Conservation (phyloP, 2,888 invertebrate genomes). For the Tenthredo scrophulariae region DNA sequence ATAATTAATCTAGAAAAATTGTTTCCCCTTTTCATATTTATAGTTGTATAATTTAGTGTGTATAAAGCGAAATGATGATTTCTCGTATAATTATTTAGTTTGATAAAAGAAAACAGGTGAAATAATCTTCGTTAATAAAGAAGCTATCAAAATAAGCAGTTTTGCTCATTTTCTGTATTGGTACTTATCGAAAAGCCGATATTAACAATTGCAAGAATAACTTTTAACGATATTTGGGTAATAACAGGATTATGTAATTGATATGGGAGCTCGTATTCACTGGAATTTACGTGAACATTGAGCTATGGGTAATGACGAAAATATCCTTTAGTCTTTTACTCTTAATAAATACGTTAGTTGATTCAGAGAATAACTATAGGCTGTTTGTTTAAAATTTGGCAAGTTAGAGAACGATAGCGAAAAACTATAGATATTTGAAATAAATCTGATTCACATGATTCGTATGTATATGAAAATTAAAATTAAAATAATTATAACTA, state of each 20-base stretch:
- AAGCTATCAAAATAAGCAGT: neutral
- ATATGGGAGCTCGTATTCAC: constrained; percentile 40
- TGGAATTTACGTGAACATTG: constrained; percentile 24
- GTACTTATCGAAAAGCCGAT: neutral
- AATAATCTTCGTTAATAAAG: neutral
- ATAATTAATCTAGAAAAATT: constrained; percentile 16
- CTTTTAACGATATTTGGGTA: neutral
- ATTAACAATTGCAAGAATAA: neutral
- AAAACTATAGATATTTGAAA: neutral
- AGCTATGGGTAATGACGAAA: constrained; percentile 34
- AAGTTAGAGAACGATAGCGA: constrained; percentile 5
- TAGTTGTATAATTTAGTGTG: neutral
- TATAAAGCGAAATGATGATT: neutral
- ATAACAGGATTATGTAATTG: constrained; percentile 24
- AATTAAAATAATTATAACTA: constrained; percentile 15
- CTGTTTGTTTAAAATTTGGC: constrained; percentile 44
- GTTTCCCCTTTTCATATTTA: constrained; percentile 1
- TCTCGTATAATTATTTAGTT: neutral
- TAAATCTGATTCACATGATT: neutral
- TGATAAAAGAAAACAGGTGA: neutral
- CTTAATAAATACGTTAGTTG: constrained; percentile 71
- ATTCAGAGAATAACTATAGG: constrained; percentile 60
- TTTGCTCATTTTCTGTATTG: neutral
- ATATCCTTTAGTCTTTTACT: constrained; percentile 66
- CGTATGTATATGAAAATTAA: neutral